phyloP scores from a whole-genome alignment of 2,888 invertebrate genomes.

The Cataglyphis altisquamis region DNA sequence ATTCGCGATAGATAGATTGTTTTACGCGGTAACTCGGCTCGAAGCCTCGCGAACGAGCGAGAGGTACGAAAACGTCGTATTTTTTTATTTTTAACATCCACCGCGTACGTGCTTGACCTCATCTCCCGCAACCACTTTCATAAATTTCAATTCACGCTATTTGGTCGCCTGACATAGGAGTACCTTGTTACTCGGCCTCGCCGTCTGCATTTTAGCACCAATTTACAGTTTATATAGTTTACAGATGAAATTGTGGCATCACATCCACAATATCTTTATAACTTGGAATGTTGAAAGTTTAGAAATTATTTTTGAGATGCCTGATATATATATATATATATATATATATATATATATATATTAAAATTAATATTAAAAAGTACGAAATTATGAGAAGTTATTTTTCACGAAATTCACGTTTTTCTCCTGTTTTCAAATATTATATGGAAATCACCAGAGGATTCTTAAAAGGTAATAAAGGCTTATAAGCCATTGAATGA shows the following conservation, averaged over 20 bases:
- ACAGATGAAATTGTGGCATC: conserved; percentile 12
- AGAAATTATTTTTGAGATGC: not conserved
- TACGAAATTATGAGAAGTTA: not conserved
- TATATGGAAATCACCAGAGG: not conserved
- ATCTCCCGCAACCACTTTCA: conserved; percentile 58
- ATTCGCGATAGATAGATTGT: conserved; percentile 44
- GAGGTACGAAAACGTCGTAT: conserved; percentile 24
- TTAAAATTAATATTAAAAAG: conserved; percentile 1
- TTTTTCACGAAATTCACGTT: not conserved
- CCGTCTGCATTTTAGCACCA: conserved; percentile 57
- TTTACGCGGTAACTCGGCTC: not conserved
- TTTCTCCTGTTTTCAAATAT: not conserved
- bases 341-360: not conserved
- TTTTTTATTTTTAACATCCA: conserved; percentile 42
- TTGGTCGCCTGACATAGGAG: conserved; percentile 50
- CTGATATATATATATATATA: not conserved
- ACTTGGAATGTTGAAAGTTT: not conserved
- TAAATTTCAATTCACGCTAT: conserved; percentile 62
- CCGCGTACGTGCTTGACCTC: conserved; percentile 49
- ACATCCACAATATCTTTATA: conserved; percentile 12
- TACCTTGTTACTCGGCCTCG: conserved; percentile 54
- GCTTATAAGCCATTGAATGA: not conserved
- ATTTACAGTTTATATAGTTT: conserved; percentile 59
- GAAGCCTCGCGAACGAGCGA: conserved; percentile 2
- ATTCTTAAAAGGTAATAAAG: not conserved